A percentile compares a stretch with the other conserved stretches of the same genome.
These are phyloP conservation scores for Pachycephus smyrnensis DNA, from an alignment of 2,888 invertebrate genomes.

Conservation along the genomic window DNA sequence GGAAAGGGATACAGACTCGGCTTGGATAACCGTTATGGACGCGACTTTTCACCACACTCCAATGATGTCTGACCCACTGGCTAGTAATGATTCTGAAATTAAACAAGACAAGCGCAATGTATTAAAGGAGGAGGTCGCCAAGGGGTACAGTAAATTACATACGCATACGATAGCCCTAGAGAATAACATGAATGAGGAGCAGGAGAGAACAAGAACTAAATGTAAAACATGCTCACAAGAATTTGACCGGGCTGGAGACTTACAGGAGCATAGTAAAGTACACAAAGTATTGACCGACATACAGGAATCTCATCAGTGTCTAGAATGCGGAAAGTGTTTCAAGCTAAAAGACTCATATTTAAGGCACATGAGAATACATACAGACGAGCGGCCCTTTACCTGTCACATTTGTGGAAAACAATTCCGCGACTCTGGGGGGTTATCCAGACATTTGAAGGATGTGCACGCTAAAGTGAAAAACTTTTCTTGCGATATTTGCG, in stretches of 20 bases:
- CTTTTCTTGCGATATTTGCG: slow-evolving; percentile 60
- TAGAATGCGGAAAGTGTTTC: slow-evolving; percentile 69
- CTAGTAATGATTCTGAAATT: slow-evolving; percentile 23
- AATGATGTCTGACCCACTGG: slow-evolving; percentile 28
- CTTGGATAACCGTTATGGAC: slow-evolving; percentile 36
- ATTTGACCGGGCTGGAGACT: slow-evolving; percentile 1
- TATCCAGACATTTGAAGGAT: slow-evolving; percentile 60
- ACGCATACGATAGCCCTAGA: slow-evolving; percentile 3
- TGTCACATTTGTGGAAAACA: slow-evolving; percentile 66
- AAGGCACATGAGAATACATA: slow-evolving; percentile 68
- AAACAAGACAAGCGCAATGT: slow-evolving; percentile 19
- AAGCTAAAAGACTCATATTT: slow-evolving; percentile 69
- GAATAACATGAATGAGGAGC: slow-evolving; percentile 18
- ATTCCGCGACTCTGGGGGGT: slow-evolving; percentile 62
- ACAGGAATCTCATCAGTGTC: slow-evolving; percentile 64
- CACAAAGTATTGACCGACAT: slow-evolving; percentile 13
- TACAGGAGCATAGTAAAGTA: slow-evolving; percentile 16
- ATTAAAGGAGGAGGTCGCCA: background rate
- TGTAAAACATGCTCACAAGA: slow-evolving; percentile 26
- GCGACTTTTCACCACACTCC: slow-evolving; percentile 10
- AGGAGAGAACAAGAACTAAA: slow-evolving; percentile 11
- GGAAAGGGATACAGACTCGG: slow-evolving; percentile 33
- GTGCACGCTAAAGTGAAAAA: slow-evolving; percentile 62
- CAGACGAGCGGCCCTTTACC: slow-evolving; percentile 62
- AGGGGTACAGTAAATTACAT: background rate